These are phyloP conservation scores for Macaria liturata DNA, from an alignment of 2,888 invertebrate genomes.

Conservation along the genomic window DNA sequence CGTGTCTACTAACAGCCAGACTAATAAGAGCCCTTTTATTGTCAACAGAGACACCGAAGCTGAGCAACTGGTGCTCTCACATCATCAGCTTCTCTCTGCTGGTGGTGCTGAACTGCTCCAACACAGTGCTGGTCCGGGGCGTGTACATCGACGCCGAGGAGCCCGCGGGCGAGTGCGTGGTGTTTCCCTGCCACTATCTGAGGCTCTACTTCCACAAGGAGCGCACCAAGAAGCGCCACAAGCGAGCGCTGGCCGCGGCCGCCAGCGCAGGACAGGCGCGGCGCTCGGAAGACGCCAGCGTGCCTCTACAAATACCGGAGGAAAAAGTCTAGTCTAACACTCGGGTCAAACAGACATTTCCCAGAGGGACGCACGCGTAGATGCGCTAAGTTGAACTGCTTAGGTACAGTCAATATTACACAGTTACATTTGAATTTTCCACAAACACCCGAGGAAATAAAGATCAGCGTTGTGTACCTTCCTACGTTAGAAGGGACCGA, in stretches of 20 bases:
- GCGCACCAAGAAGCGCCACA: constrained; percentile 83
- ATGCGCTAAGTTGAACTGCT: too few species aligned
- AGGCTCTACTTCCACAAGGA: constrained; percentile 89
- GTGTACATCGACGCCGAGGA: constrained; percentile 95
- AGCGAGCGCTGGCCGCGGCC: constrained; percentile 59
- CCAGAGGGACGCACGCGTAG: too few species aligned
- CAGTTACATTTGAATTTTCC: too few species aligned
- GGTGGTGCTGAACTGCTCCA: constrained; percentile 92
- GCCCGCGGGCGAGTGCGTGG: constrained; percentile 91
- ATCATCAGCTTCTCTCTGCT: constrained; percentile 88
- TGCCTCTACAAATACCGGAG: constrained; percentile 68
- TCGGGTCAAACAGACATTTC: not conserved
- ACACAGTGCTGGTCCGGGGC: constrained; percentile 93
- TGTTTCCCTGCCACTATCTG: constrained; percentile 93
- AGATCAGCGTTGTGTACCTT: too few species aligned
- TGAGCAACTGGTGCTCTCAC: constrained; percentile 93
- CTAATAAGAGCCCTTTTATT: too few species aligned
- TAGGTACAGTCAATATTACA: too few species aligned
- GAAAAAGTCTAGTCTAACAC: constrained; percentile 62
- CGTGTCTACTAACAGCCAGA: too few species aligned
- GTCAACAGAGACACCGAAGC: constrained; percentile 85
- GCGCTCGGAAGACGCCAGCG: constrained; percentile 63
- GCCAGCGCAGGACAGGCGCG: constrained; percentile 48
- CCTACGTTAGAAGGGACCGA: too few species aligned
- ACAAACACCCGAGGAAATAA: too few species aligned